Evolutionary conservation across 2,888 invertebrate species (phyloP), one percentile per base, ranked within the genome.

Genomic region (Phorcus lineatus): DNA sequence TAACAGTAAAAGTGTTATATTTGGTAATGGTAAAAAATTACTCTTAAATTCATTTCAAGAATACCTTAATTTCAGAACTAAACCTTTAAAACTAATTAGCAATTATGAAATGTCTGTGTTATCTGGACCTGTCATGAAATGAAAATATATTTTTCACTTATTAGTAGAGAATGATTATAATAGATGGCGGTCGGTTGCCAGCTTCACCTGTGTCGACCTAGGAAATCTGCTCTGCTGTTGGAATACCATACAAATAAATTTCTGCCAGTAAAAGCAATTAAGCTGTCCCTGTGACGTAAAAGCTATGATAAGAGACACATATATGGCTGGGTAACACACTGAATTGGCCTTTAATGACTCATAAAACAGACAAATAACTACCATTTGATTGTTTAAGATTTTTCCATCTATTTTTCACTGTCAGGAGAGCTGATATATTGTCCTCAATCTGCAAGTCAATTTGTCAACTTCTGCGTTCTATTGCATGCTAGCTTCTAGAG

Each of bases 361-460:
- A 62, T 62, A 62, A 62, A 62, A 62, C 28, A 62, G 62, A 62
- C 62, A 62, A 62, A 62, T 62, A 62, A 62, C 62, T 28, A 22
- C 62, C 22, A n/a, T 62, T 62, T 62, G 62, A 62, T 62, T 62
- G 62, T 62, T 62, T 62, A 28, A 24, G 62, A 28, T 62, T 62
- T 47, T 62, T 24, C 62, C 62, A 28, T 62, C 62, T 24, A 62
- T 2, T 62, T 57, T 62, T 28, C 16, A 28, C 62, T 62, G 62
- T 62, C 62, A 62, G 24, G 22, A 24, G 24, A 28, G 62, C 16
- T 62, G 28, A 62, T 28, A 62, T 62, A 62, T 62, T 62, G 62
- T 9, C 28, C 62, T 24, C 13, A 13, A 62, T 62, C 28, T 62
- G 62, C 24, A 62, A 62, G 24, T 62, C 62, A 62, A 17, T 24